Evolutionary conservation across 2,888 invertebrate species (phyloP), one percentile per base, ranked within the genome.

Genomic region (Hipparchia sbordonii): DNA sequence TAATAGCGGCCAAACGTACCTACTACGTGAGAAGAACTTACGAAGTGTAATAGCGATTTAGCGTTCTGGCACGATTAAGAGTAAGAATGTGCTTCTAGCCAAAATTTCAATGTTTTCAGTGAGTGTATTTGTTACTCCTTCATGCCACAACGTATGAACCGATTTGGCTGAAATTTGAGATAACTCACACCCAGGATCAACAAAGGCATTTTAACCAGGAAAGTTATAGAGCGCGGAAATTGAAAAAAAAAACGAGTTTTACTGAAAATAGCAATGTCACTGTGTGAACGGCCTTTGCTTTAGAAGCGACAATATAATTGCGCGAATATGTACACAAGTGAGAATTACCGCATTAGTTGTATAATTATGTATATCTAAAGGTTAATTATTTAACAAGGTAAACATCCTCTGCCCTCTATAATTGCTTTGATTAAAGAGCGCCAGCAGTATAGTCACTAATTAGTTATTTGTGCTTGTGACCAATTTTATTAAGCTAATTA

Each of bases 301-400:
- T 71, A 71, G 59, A 10, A 69, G 67, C 70, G 72, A 76, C 74
- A 23, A 23, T 23, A 74, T 76, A 75, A 75, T 74, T 75, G 71
- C 72, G 69, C 72, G 72, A 70, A 63, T 48, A 59, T 63, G 59
- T 68, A 57, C 57, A 59, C 57, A 51, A 65, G 57, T 57, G 60
- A 67, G 60, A 69, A 72, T 68, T 72, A 68, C 65, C 56, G 68
- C 63, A 54, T 72, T 70, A 48, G 67, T 70, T 68, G 70, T 63
- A 10, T 57, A 57, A 59, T 59, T 46, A n/a, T 45, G 8, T 62
- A 46, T n/a, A 12, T 62, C 46, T 46, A 54, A 46, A 70, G 52
- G 52, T 70, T 62, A 62, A 62, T 62, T 62, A 56, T 52, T 56
- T 54, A 12, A 57, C 62, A 63, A 8, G 57, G 62, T 54, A 70